A percentile compares a stretch with the other conserved stretches of the same genome.
Evolutionary conservation across 2,888 invertebrate genomes (phyloP).

Genomic region (Agriopis marginaria): DNA sequence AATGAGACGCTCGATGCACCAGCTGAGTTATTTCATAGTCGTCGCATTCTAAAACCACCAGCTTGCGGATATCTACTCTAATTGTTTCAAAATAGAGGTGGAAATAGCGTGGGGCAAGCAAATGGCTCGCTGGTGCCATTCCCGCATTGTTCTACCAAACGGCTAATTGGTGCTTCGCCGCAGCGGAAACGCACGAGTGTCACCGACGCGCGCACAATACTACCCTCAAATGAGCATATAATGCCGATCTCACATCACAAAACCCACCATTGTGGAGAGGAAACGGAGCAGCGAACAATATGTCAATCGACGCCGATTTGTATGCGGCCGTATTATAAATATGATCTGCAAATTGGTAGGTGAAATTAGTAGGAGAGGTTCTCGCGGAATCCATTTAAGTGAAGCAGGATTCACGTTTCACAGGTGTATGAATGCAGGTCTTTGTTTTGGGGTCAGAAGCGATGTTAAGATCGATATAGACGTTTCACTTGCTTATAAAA

Average conservation of each 20-base stretch:
- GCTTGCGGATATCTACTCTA: background rate
- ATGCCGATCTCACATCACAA: conserved; percentile 68
- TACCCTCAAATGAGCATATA: conserved; percentile 76
- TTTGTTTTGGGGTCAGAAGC: conserved; percentile 15
- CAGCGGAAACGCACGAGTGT: conserved; percentile 73
- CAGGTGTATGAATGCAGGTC: conserved; percentile 26
- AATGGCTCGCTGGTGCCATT: conserved; percentile 2
- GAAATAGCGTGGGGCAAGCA: background rate
- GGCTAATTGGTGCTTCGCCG: conserved; percentile 70
- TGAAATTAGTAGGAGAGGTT: conserved; percentile 75
- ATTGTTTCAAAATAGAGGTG: background rate
- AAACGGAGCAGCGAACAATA: conserved; percentile 61
- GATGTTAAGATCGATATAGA: too few species aligned
- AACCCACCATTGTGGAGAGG: conserved; percentile 64
- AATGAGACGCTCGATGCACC: conserved; percentile 23
- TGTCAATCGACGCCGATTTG: conserved; percentile 76
- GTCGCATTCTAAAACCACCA: background rate
- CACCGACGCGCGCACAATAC: conserved; percentile 63
- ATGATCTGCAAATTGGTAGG: conserved; percentile 74
- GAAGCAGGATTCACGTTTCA: conserved; percentile 59
- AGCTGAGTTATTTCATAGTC: background rate
- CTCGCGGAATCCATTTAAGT: conserved; percentile 48
- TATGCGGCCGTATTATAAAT: conserved; percentile 50
- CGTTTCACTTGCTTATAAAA: too few species aligned
- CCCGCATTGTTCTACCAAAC: conserved; percentile 47